Evolutionary conservation across 2,113 vertebrate genomes (phyloP).

Genomic region (Gasterosteus nipponicus): DNA sequence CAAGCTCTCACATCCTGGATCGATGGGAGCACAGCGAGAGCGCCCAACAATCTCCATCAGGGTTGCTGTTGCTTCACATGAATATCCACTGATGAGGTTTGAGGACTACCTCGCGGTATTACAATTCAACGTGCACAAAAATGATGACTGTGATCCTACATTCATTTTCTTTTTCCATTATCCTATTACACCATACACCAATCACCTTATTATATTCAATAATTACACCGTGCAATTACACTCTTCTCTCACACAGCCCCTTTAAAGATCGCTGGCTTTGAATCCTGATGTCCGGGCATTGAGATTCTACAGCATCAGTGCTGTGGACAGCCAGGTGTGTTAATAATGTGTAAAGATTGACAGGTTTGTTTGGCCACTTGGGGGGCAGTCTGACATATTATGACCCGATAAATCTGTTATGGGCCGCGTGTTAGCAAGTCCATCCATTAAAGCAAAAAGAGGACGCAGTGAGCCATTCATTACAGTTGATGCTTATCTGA

Average conservation of each 20-base stretch:
- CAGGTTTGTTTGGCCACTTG: neutral
- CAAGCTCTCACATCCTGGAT: slow-evolving; percentile 27
- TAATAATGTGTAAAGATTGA: neutral
- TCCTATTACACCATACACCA: neutral
- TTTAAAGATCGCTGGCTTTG: no score
- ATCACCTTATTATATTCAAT: neutral
- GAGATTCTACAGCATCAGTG: neutral
- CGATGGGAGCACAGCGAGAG: slow-evolving; percentile 23
- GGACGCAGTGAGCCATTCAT: neutral
- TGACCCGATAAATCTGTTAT: neutral
- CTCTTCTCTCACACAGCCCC: no score
- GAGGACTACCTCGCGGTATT: neutral
- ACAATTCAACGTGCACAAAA: neutral
- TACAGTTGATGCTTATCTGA: neutral
- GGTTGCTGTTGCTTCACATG: slow-evolving; percentile 4
- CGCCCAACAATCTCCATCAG: slow-evolving; percentile 22
- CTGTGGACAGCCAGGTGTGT: neutral
- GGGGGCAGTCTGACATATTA: neutral
- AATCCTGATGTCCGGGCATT: neutral
- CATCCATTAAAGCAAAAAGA: neutral
- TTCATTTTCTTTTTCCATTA: neutral
- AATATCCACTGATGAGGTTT: slow-evolving; percentile 6
- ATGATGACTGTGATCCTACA: neutral
- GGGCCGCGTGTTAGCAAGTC: neutral
- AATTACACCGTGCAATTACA: neutral